These are phyloP conservation scores for Garra rufa DNA, from an alignment of 2,113 vertebrate genomes.

Conservation along the genomic window DNA sequence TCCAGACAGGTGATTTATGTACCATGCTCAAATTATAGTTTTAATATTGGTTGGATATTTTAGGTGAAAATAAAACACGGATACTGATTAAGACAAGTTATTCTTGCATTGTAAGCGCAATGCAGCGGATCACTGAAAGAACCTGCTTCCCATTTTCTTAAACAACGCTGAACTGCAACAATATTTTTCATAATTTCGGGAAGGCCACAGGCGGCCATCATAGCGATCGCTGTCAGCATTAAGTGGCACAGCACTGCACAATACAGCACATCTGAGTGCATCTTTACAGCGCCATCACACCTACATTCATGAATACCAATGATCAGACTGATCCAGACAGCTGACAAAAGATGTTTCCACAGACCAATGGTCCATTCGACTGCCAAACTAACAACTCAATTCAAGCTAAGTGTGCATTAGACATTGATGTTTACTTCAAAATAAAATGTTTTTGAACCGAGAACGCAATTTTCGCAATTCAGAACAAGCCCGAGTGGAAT, in stretches of 20 bases:
- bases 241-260: background rate
- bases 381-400: background rate
- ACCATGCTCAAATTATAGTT: background rate
- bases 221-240: background rate
- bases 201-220: background rate
- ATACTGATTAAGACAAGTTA: background rate
- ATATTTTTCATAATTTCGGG: background rate
- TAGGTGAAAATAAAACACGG: background rate
- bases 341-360: conserved; percentile 18
- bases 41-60: background rate
- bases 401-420: background rate
- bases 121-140: background rate
- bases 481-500: background rate
- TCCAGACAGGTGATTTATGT: background rate
- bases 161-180: background rate
- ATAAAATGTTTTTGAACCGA: background rate
- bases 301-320: background rate
- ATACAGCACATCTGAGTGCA: background rate
- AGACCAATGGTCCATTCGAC: background rate
- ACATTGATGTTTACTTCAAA: background rate
- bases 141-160: background rate
- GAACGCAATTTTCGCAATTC: background rate
- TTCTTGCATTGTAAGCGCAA: background rate
- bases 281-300: background rate
- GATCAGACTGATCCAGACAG: conserved; percentile 22